Conservation (phyloP, 37 sponge, comb jelly and placozoan species). For the Amphimedon queenslandica region DNA sequence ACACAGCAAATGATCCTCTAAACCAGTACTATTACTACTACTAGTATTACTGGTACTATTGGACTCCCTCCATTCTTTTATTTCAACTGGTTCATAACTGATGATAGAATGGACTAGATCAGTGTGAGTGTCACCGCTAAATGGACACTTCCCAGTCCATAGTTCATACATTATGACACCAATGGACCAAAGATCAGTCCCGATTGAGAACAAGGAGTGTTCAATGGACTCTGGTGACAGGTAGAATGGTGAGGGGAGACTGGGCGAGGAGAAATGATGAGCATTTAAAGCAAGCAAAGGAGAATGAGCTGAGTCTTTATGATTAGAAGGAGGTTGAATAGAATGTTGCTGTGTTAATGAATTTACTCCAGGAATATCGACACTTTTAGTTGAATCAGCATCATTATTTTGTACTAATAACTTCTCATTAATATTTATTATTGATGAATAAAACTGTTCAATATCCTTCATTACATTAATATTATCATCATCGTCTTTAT, state of each 20-base stretch:
- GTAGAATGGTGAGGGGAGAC: slow-evolving; percentile 40
- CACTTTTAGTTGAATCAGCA: not conserved
- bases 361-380: not conserved
- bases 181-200: slow-evolving; percentile 56
- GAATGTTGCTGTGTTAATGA: not conserved
- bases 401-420: not conserved
- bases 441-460: not conserved
- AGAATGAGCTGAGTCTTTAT: too few relatives aligned
- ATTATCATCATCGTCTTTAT: not conserved
- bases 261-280: not conserved
- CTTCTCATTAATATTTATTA: not conserved
- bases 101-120: not conserved
- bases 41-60: too few relatives aligned
- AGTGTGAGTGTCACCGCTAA: not conserved
- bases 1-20: too few relatives aligned
- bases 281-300: not conserved
- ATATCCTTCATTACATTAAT: not conserved
- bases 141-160: slow-evolving; percentile 20
- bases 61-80: too few relatives aligned
- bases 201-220: slow-evolving; percentile 8
- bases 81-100: not conserved
- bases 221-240: slow-evolving; percentile 44
- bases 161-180: slow-evolving; percentile 46
- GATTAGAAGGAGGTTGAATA: too few relatives aligned
- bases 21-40: too few relatives aligned